Evolutionary conservation across 2,113 vertebrate genomes (phyloP).

Genomic region (Desmodus rotundus): DNA sequence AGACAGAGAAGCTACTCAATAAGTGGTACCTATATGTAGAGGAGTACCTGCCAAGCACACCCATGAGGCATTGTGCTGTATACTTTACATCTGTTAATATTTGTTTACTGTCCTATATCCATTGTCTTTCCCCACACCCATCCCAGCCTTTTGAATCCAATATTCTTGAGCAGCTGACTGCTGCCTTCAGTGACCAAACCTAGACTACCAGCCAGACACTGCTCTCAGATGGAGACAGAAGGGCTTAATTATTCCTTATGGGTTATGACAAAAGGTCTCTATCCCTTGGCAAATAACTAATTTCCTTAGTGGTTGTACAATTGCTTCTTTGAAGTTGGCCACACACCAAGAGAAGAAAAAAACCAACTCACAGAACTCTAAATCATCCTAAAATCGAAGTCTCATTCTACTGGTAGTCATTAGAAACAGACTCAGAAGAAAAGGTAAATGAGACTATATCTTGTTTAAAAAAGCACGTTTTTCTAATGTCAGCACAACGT

Average conservation of each 20-base stretch:
- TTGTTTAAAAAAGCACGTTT: constrained; percentile 41
- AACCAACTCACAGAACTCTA: constrained; percentile 34
- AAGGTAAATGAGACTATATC: constrained; percentile 47
- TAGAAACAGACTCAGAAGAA: constrained; percentile 34
- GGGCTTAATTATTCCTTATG: constrained; percentile 39
- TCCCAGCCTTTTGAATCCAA: not conserved
- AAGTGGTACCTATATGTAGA: not conserved
- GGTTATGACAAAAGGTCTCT: constrained; percentile 33
- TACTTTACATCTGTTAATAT: not conserved
- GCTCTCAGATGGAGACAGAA: not conserved
- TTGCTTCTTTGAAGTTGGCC: constrained; percentile 54
- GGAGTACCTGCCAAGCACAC: not conserved
- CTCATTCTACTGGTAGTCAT: constrained; percentile 45
- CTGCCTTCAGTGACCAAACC: not conserved
- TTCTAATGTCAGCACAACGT: constrained; percentile 14
- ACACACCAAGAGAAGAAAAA: constrained; percentile 30
- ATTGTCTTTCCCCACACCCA: not conserved
- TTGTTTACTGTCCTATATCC: constrained; percentile 3
- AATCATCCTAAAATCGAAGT: constrained; percentile 56
- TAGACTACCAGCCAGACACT: constrained; percentile 7
- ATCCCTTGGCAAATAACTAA: constrained; percentile 37
- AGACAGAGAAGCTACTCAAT: not conserved
- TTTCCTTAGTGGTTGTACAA: constrained; percentile 45
- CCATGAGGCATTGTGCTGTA: not conserved
- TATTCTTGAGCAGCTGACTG: not conserved